These are phyloP conservation scores for Muscicapa striata DNA, from an alignment of 2,797 vertebrate genomes.

Conservation along the genomic window DNA sequence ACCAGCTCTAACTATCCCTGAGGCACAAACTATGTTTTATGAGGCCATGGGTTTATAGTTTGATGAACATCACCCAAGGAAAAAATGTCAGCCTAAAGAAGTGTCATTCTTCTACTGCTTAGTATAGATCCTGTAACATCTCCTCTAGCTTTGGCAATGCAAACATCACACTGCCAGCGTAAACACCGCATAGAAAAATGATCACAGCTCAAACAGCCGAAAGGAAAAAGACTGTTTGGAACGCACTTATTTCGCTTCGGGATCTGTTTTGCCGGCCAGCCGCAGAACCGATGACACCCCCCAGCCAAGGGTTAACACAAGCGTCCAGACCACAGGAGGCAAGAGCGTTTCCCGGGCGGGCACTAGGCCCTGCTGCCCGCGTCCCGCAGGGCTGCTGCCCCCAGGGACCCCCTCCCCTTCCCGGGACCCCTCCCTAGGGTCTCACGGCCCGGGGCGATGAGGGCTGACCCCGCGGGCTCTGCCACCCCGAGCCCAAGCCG, in stretches of 20 bases:
- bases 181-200: background rate
- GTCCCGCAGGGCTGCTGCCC: background rate
- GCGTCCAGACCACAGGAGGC: background rate
- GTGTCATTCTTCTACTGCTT: background rate
- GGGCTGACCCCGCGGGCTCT: fast-evolving
- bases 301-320: background rate
- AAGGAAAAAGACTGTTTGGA: background rate
- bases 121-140: background rate
- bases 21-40: background rate
- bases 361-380: background rate
- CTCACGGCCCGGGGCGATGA: background rate
- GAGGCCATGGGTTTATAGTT: background rate
- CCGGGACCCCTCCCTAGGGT: fast-evolving
- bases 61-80: background rate
- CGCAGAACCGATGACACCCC: fast-evolving
- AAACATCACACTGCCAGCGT: background rate
- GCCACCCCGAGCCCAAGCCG: fast-evolving
- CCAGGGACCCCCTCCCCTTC: too few species aligned
- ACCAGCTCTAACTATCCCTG: background rate
- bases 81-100: background rate
- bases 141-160: background rate
- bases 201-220: background rate
- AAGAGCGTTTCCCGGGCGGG: background rate
- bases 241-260: background rate
- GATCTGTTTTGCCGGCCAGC: background rate